A percentile compares a stretch with the other conserved stretches of the same genome.
Evolutionary conservation across 1,140 invertebrate genomes (phyloP).

Genomic region (Apocrypta bakeri): DNA sequence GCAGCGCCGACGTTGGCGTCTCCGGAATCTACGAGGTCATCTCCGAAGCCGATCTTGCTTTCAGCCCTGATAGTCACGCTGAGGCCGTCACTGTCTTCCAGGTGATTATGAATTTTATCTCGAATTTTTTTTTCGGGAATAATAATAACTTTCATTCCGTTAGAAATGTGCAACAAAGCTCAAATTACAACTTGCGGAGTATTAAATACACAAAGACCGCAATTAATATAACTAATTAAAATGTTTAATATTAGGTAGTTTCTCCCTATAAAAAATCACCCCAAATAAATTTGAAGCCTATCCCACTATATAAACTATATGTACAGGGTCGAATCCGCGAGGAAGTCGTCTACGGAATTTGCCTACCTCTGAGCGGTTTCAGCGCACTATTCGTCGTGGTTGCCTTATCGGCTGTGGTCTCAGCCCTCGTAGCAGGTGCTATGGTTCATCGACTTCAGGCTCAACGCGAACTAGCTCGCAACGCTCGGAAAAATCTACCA

Average conservation of each 20-base stretch:
- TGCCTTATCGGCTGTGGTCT: conserved; percentile 88
- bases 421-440: conserved; percentile 85
- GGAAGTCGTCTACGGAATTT: conserved; percentile 93
- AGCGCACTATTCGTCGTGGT: conserved; percentile 91
- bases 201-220: too few relatives aligned
- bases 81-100: conserved; percentile 88
- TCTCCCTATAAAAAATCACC: not conserved
- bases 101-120: conserved; percentile 10
- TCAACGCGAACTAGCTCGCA: conserved; percentile 79
- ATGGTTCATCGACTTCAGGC: conserved; percentile 84
- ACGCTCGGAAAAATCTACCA: conserved; percentile 72
- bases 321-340: conserved; percentile 86
- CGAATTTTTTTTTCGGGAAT: not conserved
- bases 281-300: too few relatives aligned
- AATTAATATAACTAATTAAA: too few relatives aligned
- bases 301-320: too few relatives aligned
- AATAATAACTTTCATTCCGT: too few relatives aligned
- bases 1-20: conserved; percentile 89
- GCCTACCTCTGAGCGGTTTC: conserved; percentile 90
- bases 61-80: conserved; percentile 85
- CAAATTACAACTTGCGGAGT: too few relatives aligned
- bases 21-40: conserved; percentile 93
- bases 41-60: conserved; percentile 92
- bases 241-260: too few relatives aligned
- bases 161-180: too few relatives aligned